Percentiles rank a stretch among this genome's conserved stretches.
Evolutionary conservation across 2,113 vertebrate species (phyloP).

Genomic region (Podarcis cretensis): DNA sequence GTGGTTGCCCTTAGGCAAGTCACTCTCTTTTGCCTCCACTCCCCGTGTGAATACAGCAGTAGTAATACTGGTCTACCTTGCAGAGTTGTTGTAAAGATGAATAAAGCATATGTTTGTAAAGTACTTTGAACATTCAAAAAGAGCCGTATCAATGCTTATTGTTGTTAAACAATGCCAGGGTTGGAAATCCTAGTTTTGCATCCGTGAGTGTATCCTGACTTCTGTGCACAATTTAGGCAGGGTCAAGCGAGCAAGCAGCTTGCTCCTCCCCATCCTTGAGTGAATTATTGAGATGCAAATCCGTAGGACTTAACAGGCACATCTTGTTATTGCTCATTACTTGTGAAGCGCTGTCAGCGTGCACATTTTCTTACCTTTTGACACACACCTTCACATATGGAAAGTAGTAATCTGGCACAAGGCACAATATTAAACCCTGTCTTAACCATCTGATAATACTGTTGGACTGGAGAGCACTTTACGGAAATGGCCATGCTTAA

Average conservation of each 20-base stretch:
- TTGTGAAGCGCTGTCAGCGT: neutral
- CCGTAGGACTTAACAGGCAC: neutral
- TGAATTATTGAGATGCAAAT: neutral
- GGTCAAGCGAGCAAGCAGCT: neutral
- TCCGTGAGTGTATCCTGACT: neutral
- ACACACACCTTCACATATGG: neutral
- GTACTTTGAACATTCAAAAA: neutral
- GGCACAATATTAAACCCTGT: neutral
- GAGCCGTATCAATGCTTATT: neutral
- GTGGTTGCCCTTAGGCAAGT: neutral
- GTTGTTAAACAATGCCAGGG: neutral
- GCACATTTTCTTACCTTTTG: neutral
- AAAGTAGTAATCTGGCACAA: neutral
- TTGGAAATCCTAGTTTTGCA: neutral
- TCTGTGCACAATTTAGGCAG: neutral
- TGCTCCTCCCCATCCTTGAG: neutral
- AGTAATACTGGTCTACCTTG: neutral
- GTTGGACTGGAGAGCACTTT: neutral
- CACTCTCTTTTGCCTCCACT: neutral
- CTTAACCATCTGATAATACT: neutral
- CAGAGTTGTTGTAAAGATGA: neutral
- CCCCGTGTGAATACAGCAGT: neutral
- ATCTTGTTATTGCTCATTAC: neutral
- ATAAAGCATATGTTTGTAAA: neutral
- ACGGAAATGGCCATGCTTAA: neutral